Conservation (phyloP, 1,140 invertebrate species). For the Pantala flavescens region DNA sequence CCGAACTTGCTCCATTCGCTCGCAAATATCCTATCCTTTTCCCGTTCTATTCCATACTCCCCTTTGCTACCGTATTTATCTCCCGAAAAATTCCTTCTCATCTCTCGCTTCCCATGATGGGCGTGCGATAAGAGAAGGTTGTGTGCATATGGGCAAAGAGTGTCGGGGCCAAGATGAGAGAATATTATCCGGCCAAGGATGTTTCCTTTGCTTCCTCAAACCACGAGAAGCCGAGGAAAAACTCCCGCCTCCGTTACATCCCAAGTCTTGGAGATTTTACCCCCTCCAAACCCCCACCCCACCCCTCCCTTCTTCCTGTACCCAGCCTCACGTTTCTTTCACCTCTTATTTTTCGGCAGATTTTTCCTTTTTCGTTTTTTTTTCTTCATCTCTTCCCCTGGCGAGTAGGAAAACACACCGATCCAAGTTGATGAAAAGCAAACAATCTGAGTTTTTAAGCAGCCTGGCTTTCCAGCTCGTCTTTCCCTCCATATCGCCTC, state of each 20-base stretch:
- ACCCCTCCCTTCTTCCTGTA: constrained; percentile 14
- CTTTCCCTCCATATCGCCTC: not conserved
- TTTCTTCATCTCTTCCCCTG: not conserved
- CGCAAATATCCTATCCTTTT: not conserved
- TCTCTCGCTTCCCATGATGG: constrained; percentile 7
- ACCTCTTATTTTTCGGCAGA: constrained; percentile 20
- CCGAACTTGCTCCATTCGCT: not conserved
- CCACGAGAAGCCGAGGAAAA: constrained; percentile 15
- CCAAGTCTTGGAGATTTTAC: constrained; percentile 15
- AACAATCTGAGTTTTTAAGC: constrained; percentile 10
- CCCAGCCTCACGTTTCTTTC: constrained; percentile 19
- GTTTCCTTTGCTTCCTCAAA: not conserved
- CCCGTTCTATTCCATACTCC: not conserved
- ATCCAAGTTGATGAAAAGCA: constrained; percentile 3
- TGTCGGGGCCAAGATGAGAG: constrained; percentile 1
- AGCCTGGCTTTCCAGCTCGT: not conserved
- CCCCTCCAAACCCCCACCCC: constrained; percentile 16
- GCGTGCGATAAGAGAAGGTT: constrained; percentile 12
- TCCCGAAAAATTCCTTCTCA: not conserved
- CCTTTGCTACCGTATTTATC: not conserved
- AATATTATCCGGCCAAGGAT: constrained; percentile 11
- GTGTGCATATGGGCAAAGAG: constrained; percentile 2
- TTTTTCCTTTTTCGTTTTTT: constrained; percentile 14
- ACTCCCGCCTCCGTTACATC: constrained; percentile 19
- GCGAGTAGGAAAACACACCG: not conserved